These are phyloP conservation scores for Casuarius casuarius DNA, from an alignment of 2,113 vertebrate genomes.

Conservation along the genomic window DNA sequence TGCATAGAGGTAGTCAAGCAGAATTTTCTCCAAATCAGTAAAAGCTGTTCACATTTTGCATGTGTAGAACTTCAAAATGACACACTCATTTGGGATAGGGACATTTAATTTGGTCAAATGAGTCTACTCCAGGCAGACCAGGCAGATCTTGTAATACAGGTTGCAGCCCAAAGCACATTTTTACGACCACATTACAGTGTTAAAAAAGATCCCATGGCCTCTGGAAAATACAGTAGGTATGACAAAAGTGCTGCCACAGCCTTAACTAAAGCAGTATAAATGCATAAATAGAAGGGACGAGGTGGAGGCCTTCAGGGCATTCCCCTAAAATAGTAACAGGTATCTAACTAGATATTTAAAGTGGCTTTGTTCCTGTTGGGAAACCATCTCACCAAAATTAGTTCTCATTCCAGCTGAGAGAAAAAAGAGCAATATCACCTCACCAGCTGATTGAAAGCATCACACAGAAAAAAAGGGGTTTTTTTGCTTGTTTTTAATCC, in stretches of 20 bases:
- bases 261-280: conserved; percentile 65
- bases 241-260: conserved; percentile 18
- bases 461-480: neutral
- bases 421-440: neutral
- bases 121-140: conserved; percentile 11
- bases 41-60: neutral
- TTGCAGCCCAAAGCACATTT: conserved; percentile 66
- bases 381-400: neutral
- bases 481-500: neutral
- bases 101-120: conserved; percentile 61
- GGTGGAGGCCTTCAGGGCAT: conserved; percentile 12
- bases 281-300: conserved; percentile 42
- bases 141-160: conserved; percentile 59
- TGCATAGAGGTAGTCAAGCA: conserved; percentile 1
- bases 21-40: conserved; percentile 25
- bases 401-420: neutral
- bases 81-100: neutral
- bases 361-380: neutral
- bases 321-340: conserved; percentile 13
- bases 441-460: neutral
- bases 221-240: conserved; percentile 34
- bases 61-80: neutral
- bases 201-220: conserved; percentile 14
- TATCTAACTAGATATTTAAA: conserved; percentile 10
- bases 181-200: conserved; percentile 49